phyloP scores from a whole-genome alignment of 2,113 vertebrate genomes.

The Sphyrna mokarran region DNA sequence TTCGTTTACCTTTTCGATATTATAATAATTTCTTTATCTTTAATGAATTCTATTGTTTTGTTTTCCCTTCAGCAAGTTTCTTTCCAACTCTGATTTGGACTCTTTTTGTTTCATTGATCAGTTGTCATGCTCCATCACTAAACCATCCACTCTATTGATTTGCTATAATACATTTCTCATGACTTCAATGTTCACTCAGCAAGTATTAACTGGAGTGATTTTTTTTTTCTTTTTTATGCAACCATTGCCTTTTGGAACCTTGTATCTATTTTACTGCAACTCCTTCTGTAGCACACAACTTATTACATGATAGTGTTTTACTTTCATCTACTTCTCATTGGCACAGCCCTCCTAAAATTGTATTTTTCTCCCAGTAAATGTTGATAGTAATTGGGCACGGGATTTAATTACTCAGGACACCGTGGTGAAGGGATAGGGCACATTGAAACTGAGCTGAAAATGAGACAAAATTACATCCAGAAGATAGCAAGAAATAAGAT shows the following conservation, averaged over 20 bases:
- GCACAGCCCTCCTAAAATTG: neutral
- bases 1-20: neutral
- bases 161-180: neutral
- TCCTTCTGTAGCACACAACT: neutral
- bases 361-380: neutral
- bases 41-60: neutral
- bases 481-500: neutral
- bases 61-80: neutral
- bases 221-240: neutral
- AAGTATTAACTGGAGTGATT: neutral
- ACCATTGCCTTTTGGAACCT: neutral
- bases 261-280: neutral
- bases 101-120: conserved; percentile 3
- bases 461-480: neutral
- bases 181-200: neutral
- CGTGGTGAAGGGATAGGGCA: neutral
- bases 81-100: neutral
- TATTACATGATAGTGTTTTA: neutral
- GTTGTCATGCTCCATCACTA: neutral
- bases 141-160: neutral
- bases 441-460: neutral
- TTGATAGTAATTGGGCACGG: neutral
- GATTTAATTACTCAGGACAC: neutral
- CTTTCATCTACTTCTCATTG: neutral
- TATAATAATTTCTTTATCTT: neutral